Evolutionary conservation across 2,888 invertebrate species (phyloP).

Genomic region (Hemicrepidius hirtus): DNA sequence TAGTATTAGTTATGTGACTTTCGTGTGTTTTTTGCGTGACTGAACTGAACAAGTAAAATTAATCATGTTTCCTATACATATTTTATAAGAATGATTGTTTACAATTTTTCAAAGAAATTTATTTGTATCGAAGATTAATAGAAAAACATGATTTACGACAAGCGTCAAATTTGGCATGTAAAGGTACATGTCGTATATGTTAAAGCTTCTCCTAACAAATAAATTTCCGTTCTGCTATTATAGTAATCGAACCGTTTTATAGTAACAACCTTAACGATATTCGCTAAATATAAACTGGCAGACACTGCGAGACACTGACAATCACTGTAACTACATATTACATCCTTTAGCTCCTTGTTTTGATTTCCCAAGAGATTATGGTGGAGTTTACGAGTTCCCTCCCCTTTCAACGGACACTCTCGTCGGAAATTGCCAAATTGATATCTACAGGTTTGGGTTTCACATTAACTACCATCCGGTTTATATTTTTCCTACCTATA

Average conservation of each 20-base stretch:
- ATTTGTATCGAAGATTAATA: background rate
- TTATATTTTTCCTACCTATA: conserved; percentile 13
- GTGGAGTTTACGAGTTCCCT: conserved; percentile 18
- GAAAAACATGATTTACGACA: background rate
- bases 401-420: conserved; percentile 18
- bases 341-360: conserved; percentile 40
- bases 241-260: conserved; percentile 9
- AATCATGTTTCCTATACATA: no score
- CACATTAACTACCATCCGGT: conserved; percentile 7
- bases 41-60: no score
- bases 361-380: conserved; percentile 38
- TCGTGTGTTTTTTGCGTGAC: no score
- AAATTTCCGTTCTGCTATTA: conserved; percentile 16
- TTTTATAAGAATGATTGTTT: no score
- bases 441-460: conserved; percentile 8
- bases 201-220: background rate
- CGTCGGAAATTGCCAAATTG: conserved; percentile 31
- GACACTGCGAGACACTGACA: conserved; percentile 20
- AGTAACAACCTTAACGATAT: conserved; percentile 7
- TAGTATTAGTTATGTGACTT: no score
- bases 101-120: no score
- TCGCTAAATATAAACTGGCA: conserved; percentile 18
- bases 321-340: conserved; percentile 32
- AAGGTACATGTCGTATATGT: background rate
- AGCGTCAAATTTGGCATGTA: background rate